These are phyloP conservation scores for Hydrozoanthus gracilis DNA, from an alignment of 92 coral and sea anemone species.

Conservation along the genomic window DNA sequence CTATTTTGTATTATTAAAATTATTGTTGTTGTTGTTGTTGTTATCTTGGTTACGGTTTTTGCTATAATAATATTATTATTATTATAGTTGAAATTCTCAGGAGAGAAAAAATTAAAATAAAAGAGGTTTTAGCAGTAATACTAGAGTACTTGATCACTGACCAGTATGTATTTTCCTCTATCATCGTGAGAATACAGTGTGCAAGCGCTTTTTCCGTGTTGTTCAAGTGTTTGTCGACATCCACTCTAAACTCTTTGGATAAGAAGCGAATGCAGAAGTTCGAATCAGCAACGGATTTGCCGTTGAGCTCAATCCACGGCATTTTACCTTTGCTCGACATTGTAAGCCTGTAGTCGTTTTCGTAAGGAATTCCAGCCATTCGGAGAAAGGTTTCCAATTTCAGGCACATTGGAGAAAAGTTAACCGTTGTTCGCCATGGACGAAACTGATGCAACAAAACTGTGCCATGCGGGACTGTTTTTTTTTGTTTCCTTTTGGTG, in stretches of 20 bases:
- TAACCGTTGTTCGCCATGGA: not conserved
- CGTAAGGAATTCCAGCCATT: slow-evolving; percentile 66
- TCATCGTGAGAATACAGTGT: slow-evolving; percentile 67
- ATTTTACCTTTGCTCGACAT: slow-evolving; percentile 74
- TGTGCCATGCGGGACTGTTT: not conserved
- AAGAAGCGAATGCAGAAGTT: slow-evolving; percentile 77
- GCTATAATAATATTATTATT: too few species aligned
- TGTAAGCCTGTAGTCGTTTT: slow-evolving; percentile 33
- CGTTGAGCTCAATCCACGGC: slow-evolving; percentile 81
- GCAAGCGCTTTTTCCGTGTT: slow-evolving; percentile 60
- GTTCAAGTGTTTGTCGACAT: slow-evolving; percentile 64
- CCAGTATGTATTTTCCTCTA: slow-evolving; percentile 85
- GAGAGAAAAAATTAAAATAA: too few species aligned
- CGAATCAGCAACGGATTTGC: slow-evolving; percentile 69
- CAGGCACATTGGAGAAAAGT: slow-evolving; percentile 55
- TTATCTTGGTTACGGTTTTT: too few species aligned
- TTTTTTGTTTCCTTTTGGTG: not conserved
- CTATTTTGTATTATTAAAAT: too few species aligned
- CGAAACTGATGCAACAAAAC: slow-evolving; percentile 52
- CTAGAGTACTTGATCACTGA: slow-evolving; percentile 11
- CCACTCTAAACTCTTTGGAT: slow-evolving; percentile 69
- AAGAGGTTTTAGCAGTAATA: too few species aligned
- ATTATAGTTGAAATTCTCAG: too few species aligned
- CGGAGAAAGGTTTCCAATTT: slow-evolving; percentile 75
- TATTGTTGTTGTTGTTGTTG: too few species aligned